A percentile compares a stretch with the other conserved stretches of the same genome.
Conservation (phyloP, 2,888 invertebrate genomes). For the Girardia tigrina region DNA sequence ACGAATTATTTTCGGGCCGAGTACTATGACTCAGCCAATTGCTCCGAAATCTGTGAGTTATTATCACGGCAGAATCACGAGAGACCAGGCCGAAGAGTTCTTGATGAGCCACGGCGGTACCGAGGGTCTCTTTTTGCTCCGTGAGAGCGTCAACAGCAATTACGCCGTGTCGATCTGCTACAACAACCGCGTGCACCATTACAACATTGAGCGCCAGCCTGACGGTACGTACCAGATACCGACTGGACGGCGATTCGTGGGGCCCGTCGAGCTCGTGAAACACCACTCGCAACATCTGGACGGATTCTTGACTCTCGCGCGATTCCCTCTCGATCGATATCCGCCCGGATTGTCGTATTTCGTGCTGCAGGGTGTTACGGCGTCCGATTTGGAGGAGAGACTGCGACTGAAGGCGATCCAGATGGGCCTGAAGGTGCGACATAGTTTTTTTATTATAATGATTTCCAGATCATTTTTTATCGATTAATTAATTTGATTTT, state of each 20-base stretch:
- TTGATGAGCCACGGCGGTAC: slow-evolving; percentile 40
- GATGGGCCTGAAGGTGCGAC: not conserved
- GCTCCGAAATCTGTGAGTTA: slow-evolving; percentile 38
- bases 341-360: slow-evolving; percentile 42
- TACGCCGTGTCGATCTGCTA: slow-evolving; percentile 49
- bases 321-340: slow-evolving; percentile 42
- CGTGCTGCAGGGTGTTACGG: slow-evolving; percentile 47
- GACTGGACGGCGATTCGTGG: slow-evolving; percentile 43
- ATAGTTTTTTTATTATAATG: no score
- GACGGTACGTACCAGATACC: slow-evolving; percentile 42
- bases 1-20: not conserved
- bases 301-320: slow-evolving; percentile 46
- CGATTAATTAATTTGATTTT: no score
- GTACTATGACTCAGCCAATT: slow-evolving; percentile 27
- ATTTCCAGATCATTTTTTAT: no score
- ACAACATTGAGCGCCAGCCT: slow-evolving; percentile 47
- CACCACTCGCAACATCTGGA: slow-evolving; percentile 44
- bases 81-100: slow-evolving; percentile 48
- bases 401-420: not conserved
- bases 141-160: slow-evolving; percentile 48
- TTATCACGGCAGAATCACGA: slow-evolving; percentile 49
- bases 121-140: slow-evolving; percentile 46
- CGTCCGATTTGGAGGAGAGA: slow-evolving; percentile 44
- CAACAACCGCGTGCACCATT: slow-evolving; percentile 46
- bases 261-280: slow-evolving; percentile 47